Base-by-base conservation (phyloP, 2,113 vertebrate species). In the Phoxinus phoxinus region DNA sequence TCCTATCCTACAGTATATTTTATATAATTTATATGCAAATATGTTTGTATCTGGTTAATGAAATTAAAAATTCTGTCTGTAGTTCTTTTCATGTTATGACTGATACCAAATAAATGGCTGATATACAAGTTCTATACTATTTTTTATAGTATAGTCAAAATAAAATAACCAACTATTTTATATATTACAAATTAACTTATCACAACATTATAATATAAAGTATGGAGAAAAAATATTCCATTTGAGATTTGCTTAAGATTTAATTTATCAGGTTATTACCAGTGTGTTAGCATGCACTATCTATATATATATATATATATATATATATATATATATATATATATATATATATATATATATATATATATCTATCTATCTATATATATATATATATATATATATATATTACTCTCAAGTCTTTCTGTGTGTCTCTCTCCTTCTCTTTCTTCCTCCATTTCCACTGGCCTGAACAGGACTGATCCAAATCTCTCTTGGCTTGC, bases 401-500 rank as follows among this genome's bases (percentile, higher is more conserved):
- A 46, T 4, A 48, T 48, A 48, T 15, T 35, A 21, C 4, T 53
- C 74, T 53, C 25, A 41, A 23, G 32, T 46, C 25, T n/a, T 6
- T 44, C 13, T 15, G 17, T 30, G 37, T 79, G 25, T 81, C 3
- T 80, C 30, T 87, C 17, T 86, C 15, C 61, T 51, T 88, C 85
- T 85, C 71, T 85, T 85, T 86, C 72, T 75, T 65, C 15, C 59
- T 65, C 78, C 4, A 15, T 30, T 48, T 72, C 65, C 81, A 72
- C 46, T 58, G 21, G 15, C 30, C 3, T 41, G 58, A 90, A 79
- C 44, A 86, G 27, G 72, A 41, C 44, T 48, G 65, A 85, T 87
- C 78, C 84, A 79, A 75, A 87, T 83, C 82, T 77, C 63, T 86
- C 74, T 86, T 87, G 86, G 86, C 86, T 71, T 48, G 44, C 44